phyloP scores from a whole-genome alignment of 2,888 invertebrate species.

The Drosophila anomelani region DNA sequence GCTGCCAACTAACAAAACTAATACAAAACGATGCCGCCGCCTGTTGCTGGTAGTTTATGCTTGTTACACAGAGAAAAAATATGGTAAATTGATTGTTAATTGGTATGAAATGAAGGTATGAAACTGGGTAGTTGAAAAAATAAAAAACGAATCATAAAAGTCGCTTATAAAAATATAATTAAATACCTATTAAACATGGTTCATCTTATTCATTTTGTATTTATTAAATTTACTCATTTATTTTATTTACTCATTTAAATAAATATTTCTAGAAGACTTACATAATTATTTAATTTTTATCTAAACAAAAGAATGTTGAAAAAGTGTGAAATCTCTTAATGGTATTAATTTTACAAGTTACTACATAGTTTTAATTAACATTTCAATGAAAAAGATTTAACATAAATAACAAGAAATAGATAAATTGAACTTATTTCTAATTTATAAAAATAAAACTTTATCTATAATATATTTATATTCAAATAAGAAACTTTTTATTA shows the following conservation, averaged over 20 bases:
- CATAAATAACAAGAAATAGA: neutral
- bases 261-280: no score
- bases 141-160: neutral
- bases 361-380: no score
- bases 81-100: neutral
- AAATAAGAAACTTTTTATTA: rapidly evolving
- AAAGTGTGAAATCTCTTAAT: no score
- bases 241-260: neutral
- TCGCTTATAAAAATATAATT: neutral
- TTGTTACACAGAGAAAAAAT: slow-evolving; percentile 10
- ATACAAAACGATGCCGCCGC: slow-evolving; percentile 65
- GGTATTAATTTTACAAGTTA: no score
- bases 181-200: neutral
- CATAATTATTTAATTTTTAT: no score
- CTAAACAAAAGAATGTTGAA: no score
- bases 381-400: neutral
- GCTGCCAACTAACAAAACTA: slow-evolving; percentile 60
- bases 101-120: neutral
- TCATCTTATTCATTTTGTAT: neutral
- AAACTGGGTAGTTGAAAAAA: neutral
- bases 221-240: neutral
- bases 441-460: neutral
- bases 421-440: neutral
- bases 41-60: slow-evolving; percentile 34
- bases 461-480: neutral